A percentile compares a stretch with the other conserved stretches of the same genome.
Conservation (phyloP, 1,140 invertebrate genomes). For the Bilobella aurantiaca region DNA sequence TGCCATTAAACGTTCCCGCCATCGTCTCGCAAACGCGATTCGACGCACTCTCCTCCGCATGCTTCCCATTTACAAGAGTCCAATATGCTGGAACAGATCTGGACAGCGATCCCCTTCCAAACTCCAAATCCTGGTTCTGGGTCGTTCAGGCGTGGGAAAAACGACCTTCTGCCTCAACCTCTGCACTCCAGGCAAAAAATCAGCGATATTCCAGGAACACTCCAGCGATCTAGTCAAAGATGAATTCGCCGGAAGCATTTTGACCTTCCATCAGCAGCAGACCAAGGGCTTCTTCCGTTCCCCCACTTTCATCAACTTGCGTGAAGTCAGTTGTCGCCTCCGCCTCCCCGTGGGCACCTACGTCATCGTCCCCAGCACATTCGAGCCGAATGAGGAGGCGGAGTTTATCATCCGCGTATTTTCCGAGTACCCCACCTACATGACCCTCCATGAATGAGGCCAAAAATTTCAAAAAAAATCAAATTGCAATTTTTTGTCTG, state of each 20-base stretch:
- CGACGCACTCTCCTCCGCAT: neutral
- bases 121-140: neutral
- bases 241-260: no score
- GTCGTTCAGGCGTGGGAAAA: neutral
- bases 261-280: no score
- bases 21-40: no score
- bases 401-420: slow-evolving; percentile 92
- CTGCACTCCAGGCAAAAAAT: no score
- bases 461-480: neutral
- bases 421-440: slow-evolving; percentile 79
- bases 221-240: no score
- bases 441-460: slow-evolving; percentile 42
- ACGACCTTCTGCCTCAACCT: neutral
- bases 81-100: neutral
- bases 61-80: neutral
- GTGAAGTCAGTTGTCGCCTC: slow-evolving; percentile 85
- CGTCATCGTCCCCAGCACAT: slow-evolving; percentile 93
- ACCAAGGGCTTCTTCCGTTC: slow-evolving; percentile 84
- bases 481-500: no score
- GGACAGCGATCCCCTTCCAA: neutral
- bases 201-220: no score
- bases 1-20: no score
- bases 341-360: slow-evolving; percentile 87
- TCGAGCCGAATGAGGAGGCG: slow-evolving; percentile 88
- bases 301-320: slow-evolving; percentile 88